Base-by-base conservation (phyloP, 2,113 vertebrate genomes). In the Dicerorhinus sumatrensis region DNA sequence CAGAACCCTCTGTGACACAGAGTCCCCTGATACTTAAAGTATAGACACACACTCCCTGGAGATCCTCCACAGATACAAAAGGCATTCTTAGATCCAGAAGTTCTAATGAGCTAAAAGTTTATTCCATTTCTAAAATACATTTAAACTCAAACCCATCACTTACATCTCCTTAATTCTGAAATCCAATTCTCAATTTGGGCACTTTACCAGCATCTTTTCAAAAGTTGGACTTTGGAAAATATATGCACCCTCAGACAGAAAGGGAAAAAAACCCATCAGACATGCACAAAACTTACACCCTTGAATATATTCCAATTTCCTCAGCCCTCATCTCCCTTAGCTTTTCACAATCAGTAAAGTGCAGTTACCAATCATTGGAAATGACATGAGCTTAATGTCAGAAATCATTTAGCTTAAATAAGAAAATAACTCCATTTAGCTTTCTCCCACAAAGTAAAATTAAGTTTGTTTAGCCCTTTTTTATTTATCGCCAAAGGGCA, bases 381-480 rank as follows among this genome's bases (percentile, higher is more conserved):
- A 98, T 97, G 87, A 81, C 92, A 94, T 23, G 83, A 96, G 81
- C 86, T 91, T 98, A 98, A 98, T 65, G 81, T 98, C 96, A 95
- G 96, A 97, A 98, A 91, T 98, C 97, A 98, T 84, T 96, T 80
- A 75, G 87, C 56, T 83, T 96, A 97, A 89, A 96, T 87, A 98
- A 98, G 88, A 89, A 97, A 96, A 97, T 87, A 97, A 92, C 97
- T 96, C 94, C 79, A 97, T 98, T 93, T 97, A 97, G 76, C 81
- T 95, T 97, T 98, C 97, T 95, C 76, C 87, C 89, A 94, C 98
- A 97, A 89, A 98, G 92, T 94, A 97, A 97, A 98, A 98, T 97
- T 93, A 98, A 95, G 97, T 98, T 98, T 97, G 96, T 91, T 98
- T 91, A 96, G 97, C 60, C 81, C 75, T 94, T 95, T 96, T 93